Conservation (phyloP, 2,113 vertebrate genomes). For the Pogona vitticeps region DNA sequence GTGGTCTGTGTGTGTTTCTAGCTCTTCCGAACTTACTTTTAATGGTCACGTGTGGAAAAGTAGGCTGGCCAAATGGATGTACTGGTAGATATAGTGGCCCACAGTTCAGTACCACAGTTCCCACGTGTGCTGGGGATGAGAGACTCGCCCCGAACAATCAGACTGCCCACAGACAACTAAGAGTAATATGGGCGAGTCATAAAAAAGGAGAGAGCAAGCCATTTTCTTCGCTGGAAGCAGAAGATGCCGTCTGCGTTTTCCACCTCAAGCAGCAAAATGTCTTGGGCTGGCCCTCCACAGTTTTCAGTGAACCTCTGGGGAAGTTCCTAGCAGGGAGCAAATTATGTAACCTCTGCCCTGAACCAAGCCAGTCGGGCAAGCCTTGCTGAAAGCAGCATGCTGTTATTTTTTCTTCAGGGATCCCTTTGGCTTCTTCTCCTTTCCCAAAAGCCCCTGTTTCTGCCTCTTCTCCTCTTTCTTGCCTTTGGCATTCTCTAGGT, state of each 20-base stretch:
- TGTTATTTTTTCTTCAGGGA: constrained; percentile 88
- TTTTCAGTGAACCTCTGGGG: not conserved
- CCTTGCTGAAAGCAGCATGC: accelerated
- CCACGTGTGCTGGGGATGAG: not conserved
- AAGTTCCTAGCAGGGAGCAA: not conserved
- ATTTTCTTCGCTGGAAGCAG: not conserved
- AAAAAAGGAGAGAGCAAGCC: not conserved
- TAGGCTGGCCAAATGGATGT: not conserved
- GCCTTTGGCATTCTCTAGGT: constrained; percentile 76
- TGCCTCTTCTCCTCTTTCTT: constrained; percentile 86
- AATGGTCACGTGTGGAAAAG: not conserved
- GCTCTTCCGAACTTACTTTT: not conserved
- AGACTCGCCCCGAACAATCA: not conserved
- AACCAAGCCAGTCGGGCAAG: not conserved
- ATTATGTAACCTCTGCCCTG: not conserved
- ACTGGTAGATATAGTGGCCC: not conserved
- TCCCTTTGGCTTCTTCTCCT: constrained; percentile 79
- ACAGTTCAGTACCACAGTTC: not conserved
- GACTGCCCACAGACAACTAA: not conserved
- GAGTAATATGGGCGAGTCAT: too few relatives aligned
- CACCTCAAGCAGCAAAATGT: not conserved
- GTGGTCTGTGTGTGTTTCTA: not conserved
- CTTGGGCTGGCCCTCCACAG: not conserved
- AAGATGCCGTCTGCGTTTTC: not conserved
- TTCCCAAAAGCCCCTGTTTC: constrained; percentile 83